These are phyloP conservation scores for Tholera decimalis DNA, from an alignment of 2,888 invertebrate genomes.

Conservation along the genomic window DNA sequence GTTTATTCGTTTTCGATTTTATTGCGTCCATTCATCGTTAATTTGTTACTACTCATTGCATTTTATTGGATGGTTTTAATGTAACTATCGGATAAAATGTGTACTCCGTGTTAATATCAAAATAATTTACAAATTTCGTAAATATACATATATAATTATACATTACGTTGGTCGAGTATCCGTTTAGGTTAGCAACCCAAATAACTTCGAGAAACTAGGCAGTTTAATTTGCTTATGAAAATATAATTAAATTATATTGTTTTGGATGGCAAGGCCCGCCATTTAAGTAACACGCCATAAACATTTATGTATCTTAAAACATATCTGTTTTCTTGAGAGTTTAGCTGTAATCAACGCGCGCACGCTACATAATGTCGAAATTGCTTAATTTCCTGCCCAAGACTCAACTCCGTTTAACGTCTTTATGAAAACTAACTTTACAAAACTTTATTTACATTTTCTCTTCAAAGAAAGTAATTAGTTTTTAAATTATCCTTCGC, in stretches of 20 bases:
- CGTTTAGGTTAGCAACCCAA: not conserved
- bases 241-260: not conserved
- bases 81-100: not conserved
- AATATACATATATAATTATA: not conserved
- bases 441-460: constrained; percentile 81
- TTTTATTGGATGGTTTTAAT: constrained; percentile 1
- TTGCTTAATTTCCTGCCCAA: constrained; percentile 86
- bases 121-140: no score
- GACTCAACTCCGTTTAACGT: constrained; percentile 82
- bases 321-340: constrained; percentile 37
- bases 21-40: constrained; percentile 25
- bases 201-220: not conserved
- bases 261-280: not conserved
- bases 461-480: constrained; percentile 80
- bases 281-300: constrained; percentile 3
- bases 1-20: constrained; percentile 49
- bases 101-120: not conserved
- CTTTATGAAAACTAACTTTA: constrained; percentile 85
- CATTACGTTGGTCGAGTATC: not conserved
- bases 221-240: not conserved
- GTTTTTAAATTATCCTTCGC: constrained; percentile 76
- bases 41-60: constrained; percentile 3
- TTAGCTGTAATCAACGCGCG: constrained; percentile 57
- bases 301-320: constrained; percentile 14
- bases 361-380: constrained; percentile 80